Percentiles rank a stretch among this genome's conserved stretches.
Conservation (phyloP, 2,113 vertebrate genomes). For the Nothocercus nigrocapillus region DNA sequence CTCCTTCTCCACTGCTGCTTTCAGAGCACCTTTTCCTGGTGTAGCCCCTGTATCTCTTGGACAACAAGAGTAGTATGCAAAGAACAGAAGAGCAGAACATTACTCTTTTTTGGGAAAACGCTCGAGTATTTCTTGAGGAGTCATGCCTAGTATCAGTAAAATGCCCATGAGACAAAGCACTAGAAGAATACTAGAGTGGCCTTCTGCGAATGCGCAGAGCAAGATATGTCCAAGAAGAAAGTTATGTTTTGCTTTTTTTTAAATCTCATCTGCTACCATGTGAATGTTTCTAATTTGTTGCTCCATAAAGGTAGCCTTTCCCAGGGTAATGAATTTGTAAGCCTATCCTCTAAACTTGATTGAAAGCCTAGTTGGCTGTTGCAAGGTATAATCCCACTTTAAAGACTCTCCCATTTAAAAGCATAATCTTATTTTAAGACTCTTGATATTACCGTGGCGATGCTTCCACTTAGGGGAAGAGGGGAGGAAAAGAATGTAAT, state of each 20-base stretch:
- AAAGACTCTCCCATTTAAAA: slow-evolving; percentile 40
- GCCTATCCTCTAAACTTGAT: neutral
- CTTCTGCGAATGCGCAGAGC: neutral
- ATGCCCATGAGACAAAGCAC: neutral
- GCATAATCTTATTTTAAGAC: slow-evolving; percentile 51
- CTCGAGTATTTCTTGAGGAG: neutral
- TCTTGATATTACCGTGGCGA: neutral
- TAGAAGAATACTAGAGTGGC: neutral
- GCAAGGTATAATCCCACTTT: slow-evolving; percentile 27
- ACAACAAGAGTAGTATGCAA: neutral
- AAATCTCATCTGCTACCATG: neutral
- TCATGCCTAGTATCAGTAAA: neutral
- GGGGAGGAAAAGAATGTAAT: slow-evolving; percentile 5
- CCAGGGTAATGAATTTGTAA: neutral
- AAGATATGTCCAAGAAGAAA: neutral
- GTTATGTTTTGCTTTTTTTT: neutral
- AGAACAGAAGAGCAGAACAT: neutral
- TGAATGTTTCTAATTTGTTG: neutral
- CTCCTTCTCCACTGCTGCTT: neutral
- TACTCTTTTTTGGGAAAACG: neutral
- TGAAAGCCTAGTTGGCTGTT: neutral
- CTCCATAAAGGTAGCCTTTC: neutral
- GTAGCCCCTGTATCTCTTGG: neutral
- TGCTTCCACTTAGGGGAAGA: slow-evolving; percentile 1
- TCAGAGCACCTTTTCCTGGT: too few relatives aligned